Conservation (phyloP, 2,113 vertebrate species). For the Cyprinus carpio region DNA sequence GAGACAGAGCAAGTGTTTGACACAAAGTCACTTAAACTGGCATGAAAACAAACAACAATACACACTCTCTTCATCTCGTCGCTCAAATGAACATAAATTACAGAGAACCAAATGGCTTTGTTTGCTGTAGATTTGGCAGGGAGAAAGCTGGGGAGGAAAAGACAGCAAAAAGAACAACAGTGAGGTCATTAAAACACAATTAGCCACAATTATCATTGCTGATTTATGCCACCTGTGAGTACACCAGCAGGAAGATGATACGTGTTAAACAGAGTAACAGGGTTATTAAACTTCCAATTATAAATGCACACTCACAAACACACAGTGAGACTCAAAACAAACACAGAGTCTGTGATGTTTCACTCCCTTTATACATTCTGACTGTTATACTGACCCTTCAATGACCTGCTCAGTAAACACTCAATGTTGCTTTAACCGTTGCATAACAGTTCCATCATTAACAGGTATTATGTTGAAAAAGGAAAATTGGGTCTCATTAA, state of each 20-base stretch:
- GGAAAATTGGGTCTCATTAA: constrained; percentile 75
- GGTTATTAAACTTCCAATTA: not conserved
- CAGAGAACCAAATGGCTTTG: constrained; percentile 72
- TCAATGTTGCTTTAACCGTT: constrained; percentile 72
- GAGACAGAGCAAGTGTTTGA: constrained; percentile 68
- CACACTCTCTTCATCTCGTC: constrained; percentile 58
- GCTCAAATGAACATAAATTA: constrained; percentile 65
- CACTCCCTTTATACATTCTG: not conserved
- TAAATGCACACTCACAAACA: constrained; percentile 3
- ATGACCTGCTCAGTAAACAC: constrained; percentile 62
- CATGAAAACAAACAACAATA: not conserved
- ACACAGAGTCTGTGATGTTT: not conserved
- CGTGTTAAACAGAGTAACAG: not conserved
- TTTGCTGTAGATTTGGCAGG: constrained; percentile 68
- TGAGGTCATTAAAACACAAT: constrained; percentile 20
- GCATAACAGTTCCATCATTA: constrained; percentile 69
- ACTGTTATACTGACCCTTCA: constrained; percentile 53
- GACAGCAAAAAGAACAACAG: constrained; percentile 18
- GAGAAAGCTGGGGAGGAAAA: constrained; percentile 32
- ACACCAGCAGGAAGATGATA: not conserved
- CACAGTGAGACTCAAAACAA: not conserved
- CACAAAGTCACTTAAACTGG: constrained; percentile 53
- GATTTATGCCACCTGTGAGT: not conserved
- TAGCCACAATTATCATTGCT: constrained; percentile 21
- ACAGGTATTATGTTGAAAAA: constrained; percentile 70